phyloP scores from a whole-genome alignment of 2,888 invertebrate genomes.

The Malthinus seriepunctatus region DNA sequence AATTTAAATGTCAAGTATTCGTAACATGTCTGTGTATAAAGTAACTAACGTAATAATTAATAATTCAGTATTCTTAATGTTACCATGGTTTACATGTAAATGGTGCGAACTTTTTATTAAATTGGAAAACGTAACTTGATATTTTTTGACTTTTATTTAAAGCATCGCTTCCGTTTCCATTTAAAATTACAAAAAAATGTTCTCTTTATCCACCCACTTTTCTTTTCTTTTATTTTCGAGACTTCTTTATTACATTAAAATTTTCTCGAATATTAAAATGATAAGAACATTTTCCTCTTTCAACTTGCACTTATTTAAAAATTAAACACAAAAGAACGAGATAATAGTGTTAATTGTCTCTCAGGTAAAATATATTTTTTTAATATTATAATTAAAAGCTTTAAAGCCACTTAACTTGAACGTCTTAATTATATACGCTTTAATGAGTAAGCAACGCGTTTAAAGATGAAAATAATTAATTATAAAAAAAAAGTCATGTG shows the following conservation, averaged over 20 bases:
- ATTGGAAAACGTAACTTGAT: slow-evolving; percentile 39
- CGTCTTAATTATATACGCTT: too few species aligned
- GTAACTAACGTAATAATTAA: slow-evolving; percentile 44
- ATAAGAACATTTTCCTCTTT: slow-evolving; percentile 21
- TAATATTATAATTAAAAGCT: slow-evolving; percentile 9
- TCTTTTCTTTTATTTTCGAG: too few species aligned
- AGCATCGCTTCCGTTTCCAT: slow-evolving; percentile 13
- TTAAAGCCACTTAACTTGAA: background rate
- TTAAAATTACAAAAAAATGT: slow-evolving; percentile 16
- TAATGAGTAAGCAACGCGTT: too few species aligned
- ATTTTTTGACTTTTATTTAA: slow-evolving; percentile 31
- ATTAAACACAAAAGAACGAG: slow-evolving; percentile 18
- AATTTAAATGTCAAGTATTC: slow-evolving; percentile 41
- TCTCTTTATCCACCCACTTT: background rate
- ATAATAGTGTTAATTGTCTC: slow-evolving; percentile 23
- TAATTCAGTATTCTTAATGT: slow-evolving; percentile 55
- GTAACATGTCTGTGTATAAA: slow-evolving; percentile 42
- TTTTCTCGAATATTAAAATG: slow-evolving; percentile 20
- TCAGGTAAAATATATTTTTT: slow-evolving; percentile 22
- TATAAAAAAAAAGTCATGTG: too few species aligned
- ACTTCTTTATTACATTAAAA: slow-evolving; percentile 24
- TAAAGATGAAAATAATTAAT: too few species aligned
- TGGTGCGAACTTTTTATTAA: slow-evolving; percentile 48
- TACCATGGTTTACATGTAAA: slow-evolving; percentile 45
- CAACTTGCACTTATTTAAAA: slow-evolving; percentile 10